Percentiles rank a stretch among this genome's conserved stretches.
Conservation (phyloP, 64 coral and sea anemone species). For the Catalaphyllia jardinei region DNA sequence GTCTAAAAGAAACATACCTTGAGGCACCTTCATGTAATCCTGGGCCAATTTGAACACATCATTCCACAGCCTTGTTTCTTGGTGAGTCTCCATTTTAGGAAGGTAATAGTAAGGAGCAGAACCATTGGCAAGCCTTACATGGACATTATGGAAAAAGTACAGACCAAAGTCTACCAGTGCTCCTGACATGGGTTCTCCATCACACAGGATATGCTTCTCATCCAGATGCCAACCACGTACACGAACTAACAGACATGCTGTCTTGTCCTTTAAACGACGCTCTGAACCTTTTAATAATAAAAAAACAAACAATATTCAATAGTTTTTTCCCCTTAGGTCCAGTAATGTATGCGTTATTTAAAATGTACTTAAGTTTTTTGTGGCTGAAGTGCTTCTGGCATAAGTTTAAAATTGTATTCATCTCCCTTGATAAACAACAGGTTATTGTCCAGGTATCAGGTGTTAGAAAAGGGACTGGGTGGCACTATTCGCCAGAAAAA, state of each 20-base stretch:
- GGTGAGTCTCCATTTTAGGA: constrained; percentile 97
- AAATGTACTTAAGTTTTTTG: too few species aligned
- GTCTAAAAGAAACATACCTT: constrained; percentile 60
- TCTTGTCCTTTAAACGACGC: constrained; percentile 87
- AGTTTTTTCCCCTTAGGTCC: too few species aligned
- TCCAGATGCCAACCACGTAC: constrained; percentile 94
- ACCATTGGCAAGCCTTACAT: constrained; percentile 67
- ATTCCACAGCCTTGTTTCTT: constrained; percentile 96
- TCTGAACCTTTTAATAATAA: constrained; percentile 61
- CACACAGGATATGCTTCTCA: constrained; percentile 95
- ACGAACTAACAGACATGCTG: constrained; percentile 77
- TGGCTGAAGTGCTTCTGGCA: too few species aligned
- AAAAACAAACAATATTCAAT: too few species aligned
- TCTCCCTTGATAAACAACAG: too few species aligned
- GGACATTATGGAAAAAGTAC: constrained; percentile 97
- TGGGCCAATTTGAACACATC: constrained; percentile 93
- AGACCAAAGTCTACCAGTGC: constrained; percentile 95
- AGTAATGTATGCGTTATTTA: too few species aligned
- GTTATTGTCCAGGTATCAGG: too few species aligned
- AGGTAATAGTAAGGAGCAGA: constrained; percentile 97
- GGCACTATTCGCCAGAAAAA: too few species aligned
- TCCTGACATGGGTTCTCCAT: constrained; percentile 88
- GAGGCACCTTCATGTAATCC: constrained; percentile 93
- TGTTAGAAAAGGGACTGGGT: too few species aligned
- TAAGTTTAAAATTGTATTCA: too few species aligned